Evolutionary conservation across 2,797 vertebrate genomes (phyloP), one percentile per base, ranked within the genome.

Genomic region (Phalanger gymnotis): DNA sequence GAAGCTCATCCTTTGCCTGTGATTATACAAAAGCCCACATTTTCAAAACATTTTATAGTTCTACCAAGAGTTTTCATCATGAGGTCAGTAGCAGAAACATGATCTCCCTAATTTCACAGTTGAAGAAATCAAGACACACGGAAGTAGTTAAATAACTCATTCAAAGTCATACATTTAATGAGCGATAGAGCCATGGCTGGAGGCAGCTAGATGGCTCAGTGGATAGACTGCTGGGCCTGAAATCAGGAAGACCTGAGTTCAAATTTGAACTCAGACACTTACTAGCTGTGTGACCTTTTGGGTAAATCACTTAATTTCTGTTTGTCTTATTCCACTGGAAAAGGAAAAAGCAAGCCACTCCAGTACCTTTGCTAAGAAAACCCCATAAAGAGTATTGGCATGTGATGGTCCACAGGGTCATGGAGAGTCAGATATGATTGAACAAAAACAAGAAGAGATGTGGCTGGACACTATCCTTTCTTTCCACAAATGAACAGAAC

Each of bases 141-240:
- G 34, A 66, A 66, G 58, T 61, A 73, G 5, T 89, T 92, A 91
- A 34, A 90, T 91, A 94, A 73, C 5, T 53, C 54, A 81, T 25
- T 93, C 30, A 61, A 90, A 90, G 27, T 56, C 54, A 90, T 31
- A 30, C 31, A 25, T 51, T 58, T 40, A 51, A 54, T n/a, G 30
- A 11, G 31, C 11, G 53, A 9, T 5, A 40, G 27, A 92, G 73
- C 11, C 54, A 40, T 81, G 54, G 92, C 1, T 81, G 19, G 61
- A 66, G 57, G 6, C 28, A 58, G 30, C 57, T 16, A 55, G 52
- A 4, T 0, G 9, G 0, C 30, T 5, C 0, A 7, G 2, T 0
- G 0, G 22, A 2, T 5, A 13, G 14, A 55, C 9, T 5, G 1
- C 30, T 57, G 90, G 47, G 47, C 92, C 57, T 51, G 57, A 93